Conservation (phyloP, 1,140 invertebrate species). For the Acromyrmex echinatior region DNA sequence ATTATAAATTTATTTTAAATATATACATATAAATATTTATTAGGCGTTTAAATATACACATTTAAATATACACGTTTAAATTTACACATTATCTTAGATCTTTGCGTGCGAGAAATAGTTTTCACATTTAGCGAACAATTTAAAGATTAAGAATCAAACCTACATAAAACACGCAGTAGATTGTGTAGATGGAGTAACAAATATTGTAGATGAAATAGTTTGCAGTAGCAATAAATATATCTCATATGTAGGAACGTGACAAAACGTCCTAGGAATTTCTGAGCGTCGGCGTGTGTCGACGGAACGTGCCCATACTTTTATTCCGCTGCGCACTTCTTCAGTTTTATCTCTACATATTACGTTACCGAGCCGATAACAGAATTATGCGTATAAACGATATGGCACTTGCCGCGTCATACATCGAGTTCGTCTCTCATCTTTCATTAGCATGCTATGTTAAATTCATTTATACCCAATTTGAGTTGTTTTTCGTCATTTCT, state of each 20-base stretch:
- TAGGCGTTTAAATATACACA: not conserved
- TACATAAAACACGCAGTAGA: no score
- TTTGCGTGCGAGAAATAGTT: not conserved
- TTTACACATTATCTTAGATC: not conserved
- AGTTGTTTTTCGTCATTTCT: no score
- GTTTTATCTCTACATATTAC: conserved; percentile 48
- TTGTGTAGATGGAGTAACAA: not conserved
- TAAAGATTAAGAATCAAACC: not conserved
- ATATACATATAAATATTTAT: conserved; percentile 7
- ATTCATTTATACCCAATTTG: no score
- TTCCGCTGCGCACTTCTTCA: conserved; percentile 21
- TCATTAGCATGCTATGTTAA: not conserved
- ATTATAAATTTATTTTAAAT: not conserved
- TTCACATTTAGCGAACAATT: not conserved
- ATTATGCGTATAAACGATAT: conserved; percentile 52
- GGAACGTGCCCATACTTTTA: conserved; percentile 9
- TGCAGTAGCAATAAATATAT: not conserved
- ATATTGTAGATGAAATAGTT: not conserved
- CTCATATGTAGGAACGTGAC: not conserved
- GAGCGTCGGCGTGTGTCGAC: not conserved
- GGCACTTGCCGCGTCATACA: conserved; percentile 27
- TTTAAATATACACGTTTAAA: not conserved
- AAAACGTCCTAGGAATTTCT: not conserved
- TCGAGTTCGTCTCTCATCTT: conserved; percentile 15
- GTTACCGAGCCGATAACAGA: conserved; percentile 48